Conservation (phyloP, 92 coral and sea anemone genomes). For the Epizoanthus scotinus region DNA sequence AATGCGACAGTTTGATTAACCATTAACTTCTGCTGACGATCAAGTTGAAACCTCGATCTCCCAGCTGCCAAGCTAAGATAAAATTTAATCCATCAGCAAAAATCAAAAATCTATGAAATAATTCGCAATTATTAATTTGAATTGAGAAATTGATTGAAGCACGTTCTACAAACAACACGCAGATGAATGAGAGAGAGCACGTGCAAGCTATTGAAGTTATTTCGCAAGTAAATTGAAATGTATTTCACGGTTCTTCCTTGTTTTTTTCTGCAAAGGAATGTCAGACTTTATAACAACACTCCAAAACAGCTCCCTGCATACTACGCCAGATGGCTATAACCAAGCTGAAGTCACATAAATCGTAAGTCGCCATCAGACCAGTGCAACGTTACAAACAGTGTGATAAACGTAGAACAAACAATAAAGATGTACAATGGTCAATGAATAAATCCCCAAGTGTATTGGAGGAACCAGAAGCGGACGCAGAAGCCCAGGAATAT, state of each 20-base stretch:
- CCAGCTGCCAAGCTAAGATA: too few relatives aligned
- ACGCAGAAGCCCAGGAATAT: neutral
- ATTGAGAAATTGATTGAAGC: neutral
- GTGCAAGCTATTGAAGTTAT: neutral
- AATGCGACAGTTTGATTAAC: neutral
- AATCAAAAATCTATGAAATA: neutral
- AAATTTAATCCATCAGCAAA: neutral
- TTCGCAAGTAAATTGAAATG: neutral
- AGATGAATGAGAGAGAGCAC: constrained; percentile 1
- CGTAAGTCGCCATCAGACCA: neutral
- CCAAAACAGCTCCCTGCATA: neutral
- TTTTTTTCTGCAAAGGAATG: neutral
- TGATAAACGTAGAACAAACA: neutral
- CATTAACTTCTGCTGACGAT: neutral
- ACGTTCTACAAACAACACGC: neutral
- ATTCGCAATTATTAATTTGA: neutral
- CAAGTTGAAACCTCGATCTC: neutral
- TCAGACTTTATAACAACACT: neutral
- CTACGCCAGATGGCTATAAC: neutral
- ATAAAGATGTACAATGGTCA: neutral
- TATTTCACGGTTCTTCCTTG: neutral
- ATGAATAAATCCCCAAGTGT: neutral
- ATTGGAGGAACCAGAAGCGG: neutral
- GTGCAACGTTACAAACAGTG: neutral
- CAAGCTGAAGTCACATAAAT: neutral